Evolutionary conservation across 1,140 invertebrate genomes (phyloP).

Genomic region (Lepidurus packardi): DNA sequence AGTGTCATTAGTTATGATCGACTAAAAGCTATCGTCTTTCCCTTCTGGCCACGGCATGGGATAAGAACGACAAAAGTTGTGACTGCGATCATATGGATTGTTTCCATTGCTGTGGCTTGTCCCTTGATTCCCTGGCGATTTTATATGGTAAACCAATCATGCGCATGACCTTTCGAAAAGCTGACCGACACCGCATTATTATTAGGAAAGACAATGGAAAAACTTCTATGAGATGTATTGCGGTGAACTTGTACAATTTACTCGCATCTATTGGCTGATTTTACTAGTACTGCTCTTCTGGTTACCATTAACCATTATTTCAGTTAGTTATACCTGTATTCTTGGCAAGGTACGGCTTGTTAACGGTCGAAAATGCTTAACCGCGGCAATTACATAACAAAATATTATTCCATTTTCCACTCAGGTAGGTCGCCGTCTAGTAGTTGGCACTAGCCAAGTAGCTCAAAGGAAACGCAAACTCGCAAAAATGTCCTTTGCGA

Average conservation of each 20-base stretch:
- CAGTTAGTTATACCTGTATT: slow-evolving; percentile 58
- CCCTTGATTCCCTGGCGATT: slow-evolving; percentile 59
- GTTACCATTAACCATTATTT: slow-evolving; percentile 62
- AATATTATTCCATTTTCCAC: slow-evolving; percentile 1
- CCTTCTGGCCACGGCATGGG: slow-evolving; percentile 59
- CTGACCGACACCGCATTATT: slow-evolving; percentile 28
- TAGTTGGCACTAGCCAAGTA: slow-evolving; percentile 12
- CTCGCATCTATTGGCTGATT: slow-evolving; percentile 66
- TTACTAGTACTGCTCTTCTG: slow-evolving; percentile 62
- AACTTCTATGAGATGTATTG: slow-evolving; percentile 64
- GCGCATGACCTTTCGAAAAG: not conserved
- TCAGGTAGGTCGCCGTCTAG: not conserved
- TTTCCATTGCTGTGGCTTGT: slow-evolving; percentile 53
- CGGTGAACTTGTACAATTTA: slow-evolving; percentile 54
- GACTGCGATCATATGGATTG: slow-evolving; percentile 61
- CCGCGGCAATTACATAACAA: not conserved
- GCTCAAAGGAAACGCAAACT: slow-evolving; percentile 48
- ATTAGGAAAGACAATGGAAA: slow-evolving; percentile 59
- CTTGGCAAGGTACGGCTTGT: slow-evolving; percentile 53
- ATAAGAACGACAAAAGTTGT: slow-evolving; percentile 54
- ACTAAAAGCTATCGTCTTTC: slow-evolving; percentile 68
- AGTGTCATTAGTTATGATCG: slow-evolving; percentile 75
- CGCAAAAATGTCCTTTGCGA: slow-evolving; percentile 61
- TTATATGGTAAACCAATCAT: slow-evolving; percentile 50
- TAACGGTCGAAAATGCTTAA: slow-evolving; percentile 2